Conservation (phyloP, 2,888 invertebrate species). For the Leucophenga montana region DNA sequence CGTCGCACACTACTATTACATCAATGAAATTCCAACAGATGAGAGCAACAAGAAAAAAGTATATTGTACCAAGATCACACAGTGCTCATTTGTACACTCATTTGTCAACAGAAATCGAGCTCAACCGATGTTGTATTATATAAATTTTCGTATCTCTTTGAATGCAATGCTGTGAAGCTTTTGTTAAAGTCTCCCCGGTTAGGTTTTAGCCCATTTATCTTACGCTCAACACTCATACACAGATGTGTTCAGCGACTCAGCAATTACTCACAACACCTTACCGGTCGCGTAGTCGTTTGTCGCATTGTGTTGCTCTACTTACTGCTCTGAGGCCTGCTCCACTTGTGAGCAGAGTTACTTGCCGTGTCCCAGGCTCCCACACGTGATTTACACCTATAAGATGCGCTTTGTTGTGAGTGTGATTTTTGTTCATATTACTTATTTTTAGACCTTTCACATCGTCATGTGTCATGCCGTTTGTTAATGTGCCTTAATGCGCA, state of each 20-base stretch:
- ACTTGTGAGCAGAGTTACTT: background rate
- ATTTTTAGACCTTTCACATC: background rate
- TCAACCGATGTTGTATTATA: background rate
- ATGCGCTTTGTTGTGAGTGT: conserved; percentile 14
- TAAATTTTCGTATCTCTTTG: conserved; percentile 29
- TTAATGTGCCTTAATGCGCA: conserved; percentile 17
- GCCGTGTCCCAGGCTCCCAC: conserved; percentile 48
- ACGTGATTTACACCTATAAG: conserved; percentile 51
- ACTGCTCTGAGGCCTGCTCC: background rate
- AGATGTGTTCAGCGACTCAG: background rate
- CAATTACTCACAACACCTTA: conserved; percentile 52
- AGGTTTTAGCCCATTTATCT: conserved; percentile 56
- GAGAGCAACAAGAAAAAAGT: background rate
- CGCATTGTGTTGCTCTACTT: conserved; percentile 14
- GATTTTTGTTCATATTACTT: background rate
- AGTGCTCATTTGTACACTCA: conserved; percentile 43
- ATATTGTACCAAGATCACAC: background rate
- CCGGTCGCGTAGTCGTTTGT: background rate
- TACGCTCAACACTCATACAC: conserved; percentile 25
- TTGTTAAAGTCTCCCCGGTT: conserved; percentile 39
- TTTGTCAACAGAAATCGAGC: conserved; percentile 53
- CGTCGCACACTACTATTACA: background rate
- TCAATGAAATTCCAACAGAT: conserved; percentile 21
- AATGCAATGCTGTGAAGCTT: conserved; percentile 31
- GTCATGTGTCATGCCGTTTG: conserved; percentile 3